Base-by-base conservation (phyloP, 2,888 invertebrate genomes). In the Eilema griseolum region DNA sequence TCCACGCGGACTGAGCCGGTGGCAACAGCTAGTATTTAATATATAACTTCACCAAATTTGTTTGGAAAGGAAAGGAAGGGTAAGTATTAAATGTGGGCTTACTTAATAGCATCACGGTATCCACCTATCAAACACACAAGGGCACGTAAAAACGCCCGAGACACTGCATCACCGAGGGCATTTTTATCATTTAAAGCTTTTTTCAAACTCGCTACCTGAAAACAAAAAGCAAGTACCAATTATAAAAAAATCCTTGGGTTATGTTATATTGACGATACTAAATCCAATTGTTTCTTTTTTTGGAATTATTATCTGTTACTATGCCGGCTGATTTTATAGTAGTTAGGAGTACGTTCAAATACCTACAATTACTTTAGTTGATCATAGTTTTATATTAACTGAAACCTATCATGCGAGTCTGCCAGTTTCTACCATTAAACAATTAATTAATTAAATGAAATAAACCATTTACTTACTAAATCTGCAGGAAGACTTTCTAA, bases 71-170 rank as follows among this genome's bases (percentile, higher is more conserved):
- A n/a, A 7, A 46, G 46, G 46, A 46, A 14, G n/a, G 11, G 46
- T 52, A 46, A 14, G 64, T 61, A 41, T 60, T 23, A 65, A 60
- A 26, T 62, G 23, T 41, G 57, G 65, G 76, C 86, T 88, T 86
- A 97, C 90, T 97, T 97, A 61, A 99, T 96, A 37, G 99, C 99
- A 91, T 99, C 99, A 77, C 98, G 96, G 91, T 99, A 99, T 76
- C 98, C 98, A 64, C 99, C 99, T 84, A 99, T 99, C 69, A 99
- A 95, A 90, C 98, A 97, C 16, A 99, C 99, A 80, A 99, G 95
- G 14, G 99, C 98, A 73, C 97, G 96, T 69, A 99, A 96, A 93
- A 99, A 99, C 62, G 99, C 98, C 86, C 98, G 96, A 4, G 99
- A 98, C 8, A 99, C 98, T 0, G 98, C 98, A 90, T 99, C 99